A percentile compares a stretch with the other conserved stretches of the same genome.
phyloP scores from a whole-genome alignment of 2,888 invertebrate species.

The Neoaliturus tenellus region DNA sequence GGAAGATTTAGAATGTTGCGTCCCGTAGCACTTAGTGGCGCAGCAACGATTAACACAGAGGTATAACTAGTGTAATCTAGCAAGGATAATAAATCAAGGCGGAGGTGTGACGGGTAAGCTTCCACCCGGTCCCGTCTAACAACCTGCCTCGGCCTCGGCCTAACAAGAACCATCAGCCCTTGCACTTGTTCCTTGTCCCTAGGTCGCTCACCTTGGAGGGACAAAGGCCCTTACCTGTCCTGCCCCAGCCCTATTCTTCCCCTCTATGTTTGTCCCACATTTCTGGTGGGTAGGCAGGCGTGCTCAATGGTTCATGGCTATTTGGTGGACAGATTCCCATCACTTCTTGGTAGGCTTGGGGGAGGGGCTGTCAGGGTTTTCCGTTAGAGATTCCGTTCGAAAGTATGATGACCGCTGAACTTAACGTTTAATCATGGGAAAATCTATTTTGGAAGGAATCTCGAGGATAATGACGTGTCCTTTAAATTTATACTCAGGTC shows the following conservation, averaged over 20 bases:
- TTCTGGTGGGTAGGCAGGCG: neutral
- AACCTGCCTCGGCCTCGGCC: conserved; percentile 37
- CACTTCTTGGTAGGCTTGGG: neutral
- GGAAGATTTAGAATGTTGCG: neutral
- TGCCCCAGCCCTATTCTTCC: neutral
- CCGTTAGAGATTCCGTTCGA: neutral
- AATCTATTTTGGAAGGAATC: no score
- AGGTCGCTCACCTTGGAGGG: conserved; percentile 43
- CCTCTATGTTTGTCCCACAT: conserved; percentile 23
- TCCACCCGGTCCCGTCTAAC: conserved; percentile 33
- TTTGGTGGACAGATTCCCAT: neutral
- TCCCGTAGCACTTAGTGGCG: neutral
- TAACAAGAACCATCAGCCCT: conserved; percentile 41
- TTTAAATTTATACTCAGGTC: no score
- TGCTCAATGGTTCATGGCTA: conserved; percentile 1
- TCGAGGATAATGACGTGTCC: no score
- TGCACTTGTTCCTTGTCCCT: conserved; percentile 40
- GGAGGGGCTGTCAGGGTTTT: neutral
- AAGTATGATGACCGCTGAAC: no score
- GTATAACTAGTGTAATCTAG: conserved; percentile 39
- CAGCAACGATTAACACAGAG: conserved; percentile 11
- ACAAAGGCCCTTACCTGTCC: conserved; percentile 42
- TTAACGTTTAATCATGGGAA: no score
- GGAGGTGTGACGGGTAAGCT: conserved; percentile 23
- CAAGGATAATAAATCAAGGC: conserved; percentile 35